A percentile compares a stretch with the other conserved stretches of the same genome.
phyloP scores from a whole-genome alignment of 1,140 invertebrate genomes.

The Reticulitermes speratus region DNA sequence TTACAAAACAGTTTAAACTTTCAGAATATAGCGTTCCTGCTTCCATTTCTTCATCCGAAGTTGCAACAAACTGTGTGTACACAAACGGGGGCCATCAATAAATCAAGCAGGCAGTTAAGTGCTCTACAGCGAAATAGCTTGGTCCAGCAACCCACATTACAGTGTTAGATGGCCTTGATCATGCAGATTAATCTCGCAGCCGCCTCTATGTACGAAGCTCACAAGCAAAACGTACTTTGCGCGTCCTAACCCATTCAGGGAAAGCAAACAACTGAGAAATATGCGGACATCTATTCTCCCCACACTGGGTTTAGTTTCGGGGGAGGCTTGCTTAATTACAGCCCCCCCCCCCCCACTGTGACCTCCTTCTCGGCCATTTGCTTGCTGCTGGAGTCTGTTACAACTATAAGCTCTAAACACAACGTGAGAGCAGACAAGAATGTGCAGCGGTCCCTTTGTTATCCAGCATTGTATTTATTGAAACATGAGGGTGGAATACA shows the following conservation, averaged over 20 bases:
- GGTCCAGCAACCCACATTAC: conserved; percentile 1
- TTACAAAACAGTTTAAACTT: too few species aligned
- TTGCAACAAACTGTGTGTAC: too few species aligned
- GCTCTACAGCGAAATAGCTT: neutral
- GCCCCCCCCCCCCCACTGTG: neutral
- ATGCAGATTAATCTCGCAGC: conserved; percentile 4
- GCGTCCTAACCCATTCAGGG: neutral
- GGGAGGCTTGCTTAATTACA: conserved; percentile 9
- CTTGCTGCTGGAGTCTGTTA: neutral
- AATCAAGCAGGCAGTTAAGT: neutral
- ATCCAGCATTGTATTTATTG: neutral
- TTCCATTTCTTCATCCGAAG: too few species aligned
- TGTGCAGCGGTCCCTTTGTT: neutral
- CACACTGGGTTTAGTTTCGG: conserved; percentile 8
- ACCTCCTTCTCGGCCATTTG: neutral
- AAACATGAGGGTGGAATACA: neutral
- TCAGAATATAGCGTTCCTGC: too few species aligned
- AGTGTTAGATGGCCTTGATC: conserved; percentile 16
- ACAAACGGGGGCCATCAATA: neutral
- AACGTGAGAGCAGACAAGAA: neutral
- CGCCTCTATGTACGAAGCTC: neutral
- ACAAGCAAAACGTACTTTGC: neutral
- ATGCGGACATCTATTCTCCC: conserved; percentile 12
- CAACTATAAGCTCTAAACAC: neutral
- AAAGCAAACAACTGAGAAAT: conserved; percentile 16